These are phyloP conservation scores for Serinus canaria DNA, from an alignment of 2,113 vertebrate genomes.

Conservation along the genomic window DNA sequence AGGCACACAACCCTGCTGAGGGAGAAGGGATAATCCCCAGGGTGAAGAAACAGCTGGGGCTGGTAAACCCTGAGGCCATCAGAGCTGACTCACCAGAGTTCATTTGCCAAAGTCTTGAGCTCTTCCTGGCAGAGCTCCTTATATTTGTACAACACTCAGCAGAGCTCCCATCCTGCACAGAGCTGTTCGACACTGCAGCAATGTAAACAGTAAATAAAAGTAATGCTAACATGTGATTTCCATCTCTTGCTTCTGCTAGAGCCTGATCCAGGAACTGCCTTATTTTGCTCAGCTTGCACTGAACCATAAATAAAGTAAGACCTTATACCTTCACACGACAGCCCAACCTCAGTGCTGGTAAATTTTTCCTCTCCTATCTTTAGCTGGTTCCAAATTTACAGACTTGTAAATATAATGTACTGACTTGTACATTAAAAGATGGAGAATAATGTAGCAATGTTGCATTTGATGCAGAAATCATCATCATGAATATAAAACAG, in stretches of 20 bases:
- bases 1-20: neutral
- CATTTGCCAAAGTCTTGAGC: neutral
- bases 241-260: neutral
- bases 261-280: neutral
- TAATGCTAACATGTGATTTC: neutral
- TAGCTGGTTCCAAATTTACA: neutral
- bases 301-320: neutral
- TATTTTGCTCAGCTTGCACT: neutral
- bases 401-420: neutral
- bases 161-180: neutral
- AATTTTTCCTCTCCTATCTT: neutral
- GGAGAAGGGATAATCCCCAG: neutral
- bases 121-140: neutral
- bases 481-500: neutral
- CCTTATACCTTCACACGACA: neutral
- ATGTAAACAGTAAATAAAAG: neutral
- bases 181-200: neutral
- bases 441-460: neutral
- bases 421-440: neutral
- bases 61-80: neutral
- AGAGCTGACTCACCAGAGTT: neutral
- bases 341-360: neutral
- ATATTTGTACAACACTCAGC: neutral
- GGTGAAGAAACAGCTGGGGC: neutral
- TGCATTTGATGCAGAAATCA: neutral